Evolutionary conservation across 2,113 vertebrate genomes (phyloP).

Genomic region (Strix aluco): DNA sequence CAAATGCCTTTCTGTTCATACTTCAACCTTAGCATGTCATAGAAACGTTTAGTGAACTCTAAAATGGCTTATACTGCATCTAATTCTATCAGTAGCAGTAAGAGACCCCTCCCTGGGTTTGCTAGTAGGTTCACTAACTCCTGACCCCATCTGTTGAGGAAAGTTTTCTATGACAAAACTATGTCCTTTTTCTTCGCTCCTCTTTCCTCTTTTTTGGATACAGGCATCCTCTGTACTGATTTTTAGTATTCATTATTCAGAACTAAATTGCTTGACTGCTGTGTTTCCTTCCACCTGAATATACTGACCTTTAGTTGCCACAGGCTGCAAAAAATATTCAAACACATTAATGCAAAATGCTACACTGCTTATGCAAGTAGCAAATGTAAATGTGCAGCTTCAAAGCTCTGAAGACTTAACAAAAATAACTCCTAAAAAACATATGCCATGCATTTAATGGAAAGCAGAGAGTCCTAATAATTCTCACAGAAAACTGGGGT

Average conservation of each 20-base stretch:
- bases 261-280: background rate
- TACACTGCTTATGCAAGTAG: background rate
- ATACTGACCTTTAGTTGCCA: background rate
- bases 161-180: background rate
- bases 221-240: background rate
- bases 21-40: background rate
- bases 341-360: background rate
- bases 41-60: background rate
- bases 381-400: background rate
- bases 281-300: background rate
- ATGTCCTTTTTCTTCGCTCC: background rate
- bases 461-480: background rate
- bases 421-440: background rate
- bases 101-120: background rate
- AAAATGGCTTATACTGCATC: background rate
- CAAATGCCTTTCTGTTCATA: background rate
- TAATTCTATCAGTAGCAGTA: background rate
- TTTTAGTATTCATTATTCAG: no score
- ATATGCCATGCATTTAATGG: background rate
- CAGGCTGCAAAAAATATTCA: background rate
- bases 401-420: background rate
- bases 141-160: background rate
- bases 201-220: background rate
- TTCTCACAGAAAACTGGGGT: background rate
- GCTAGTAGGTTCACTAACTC: background rate